Base-by-base conservation (phyloP, 2,797 vertebrate genomes). In the Echeneis naucrates region DNA sequence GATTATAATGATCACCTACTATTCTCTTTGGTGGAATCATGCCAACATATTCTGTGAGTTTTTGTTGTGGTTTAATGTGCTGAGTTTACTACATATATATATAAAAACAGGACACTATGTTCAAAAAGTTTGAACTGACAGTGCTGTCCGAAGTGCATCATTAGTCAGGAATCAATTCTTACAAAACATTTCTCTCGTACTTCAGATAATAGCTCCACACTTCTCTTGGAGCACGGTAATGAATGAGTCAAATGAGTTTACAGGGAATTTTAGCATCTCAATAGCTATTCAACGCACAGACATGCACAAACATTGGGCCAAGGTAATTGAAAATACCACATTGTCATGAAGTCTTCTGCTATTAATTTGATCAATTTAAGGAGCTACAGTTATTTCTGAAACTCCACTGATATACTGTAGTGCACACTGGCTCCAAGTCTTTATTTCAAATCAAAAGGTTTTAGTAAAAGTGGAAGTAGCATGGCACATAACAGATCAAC, bases 231-330 rank as follows among this genome's bases (percentile, higher is more conserved):
- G 52, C 2, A 10, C 55, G 23, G 57, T 14, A 38, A 68, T 4
- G 37, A 14, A 55, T 57, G 73, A 89, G 77, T 80, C 68, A 58
- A 63, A 66, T 50, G 45, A 58, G 76, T 79, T 82, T 84, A 87
- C 84, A 83, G 35, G 62, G 79, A 75, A 16, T 57, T 87, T 88
- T 88, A 84, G 78, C 80, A 89, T 85, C 87, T 89, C 85, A 87
- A 77, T 84, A 57, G 80, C 37, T 52, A 23, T 69, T 66, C 61
- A 38, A 53, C 40, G 32, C 56, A 45, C 24, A 40, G n/a, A 21
- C 33, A 61, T 50, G 51, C 38, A 63, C 56, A 56, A 53, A 55
- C 55, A 64, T 47, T 52, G 65, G 24, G 32, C 19, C 4, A n/a
- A 35, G 35, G 13, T 73, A 68, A 81, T 23, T 63, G 68, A 66